Conservation (phyloP, 2,888 invertebrate genomes). For the Hybos culiciformis region DNA sequence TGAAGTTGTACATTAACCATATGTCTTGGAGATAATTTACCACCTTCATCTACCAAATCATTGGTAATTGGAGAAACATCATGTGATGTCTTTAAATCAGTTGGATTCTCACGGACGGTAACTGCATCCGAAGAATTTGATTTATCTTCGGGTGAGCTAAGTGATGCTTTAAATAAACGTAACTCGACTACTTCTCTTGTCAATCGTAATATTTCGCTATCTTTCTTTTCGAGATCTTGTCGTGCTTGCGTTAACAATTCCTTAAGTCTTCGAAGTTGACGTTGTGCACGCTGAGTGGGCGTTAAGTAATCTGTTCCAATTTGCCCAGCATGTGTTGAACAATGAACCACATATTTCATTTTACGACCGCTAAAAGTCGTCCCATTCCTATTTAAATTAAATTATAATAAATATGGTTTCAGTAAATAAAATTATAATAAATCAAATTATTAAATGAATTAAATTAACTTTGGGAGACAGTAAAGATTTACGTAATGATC, state of each 20-base stretch:
- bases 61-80: slow-evolving; percentile 41
- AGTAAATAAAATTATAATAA: too few species aligned
- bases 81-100: slow-evolving; percentile 42
- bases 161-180: slow-evolving; percentile 62
- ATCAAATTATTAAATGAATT: not conserved
- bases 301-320: slow-evolving; percentile 74
- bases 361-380: slow-evolving; percentile 56
- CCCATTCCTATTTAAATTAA: slow-evolving; percentile 39
- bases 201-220: slow-evolving; percentile 57
- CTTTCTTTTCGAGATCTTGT: slow-evolving; percentile 64
- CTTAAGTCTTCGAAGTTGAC: slow-evolving; percentile 64
- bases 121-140: slow-evolving; percentile 63
- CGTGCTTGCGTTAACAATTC: slow-evolving; percentile 57
- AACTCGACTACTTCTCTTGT: slow-evolving; percentile 71
- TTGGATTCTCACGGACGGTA: slow-evolving; percentile 56
- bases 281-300: slow-evolving; percentile 73
- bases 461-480: not conserved
- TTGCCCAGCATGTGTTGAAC: slow-evolving; percentile 63
- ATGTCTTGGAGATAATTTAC: slow-evolving; percentile 34
- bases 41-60: slow-evolving; percentile 35
- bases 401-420: not conserved
- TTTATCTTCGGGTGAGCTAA: slow-evolving; percentile 66
- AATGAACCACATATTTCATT: slow-evolving; percentile 72
- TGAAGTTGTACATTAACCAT: too few species aligned
- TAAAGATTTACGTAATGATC: too few species aligned